Base-by-base conservation (phyloP, 2,888 invertebrate species). In the Drosophila niveifrons region DNA sequence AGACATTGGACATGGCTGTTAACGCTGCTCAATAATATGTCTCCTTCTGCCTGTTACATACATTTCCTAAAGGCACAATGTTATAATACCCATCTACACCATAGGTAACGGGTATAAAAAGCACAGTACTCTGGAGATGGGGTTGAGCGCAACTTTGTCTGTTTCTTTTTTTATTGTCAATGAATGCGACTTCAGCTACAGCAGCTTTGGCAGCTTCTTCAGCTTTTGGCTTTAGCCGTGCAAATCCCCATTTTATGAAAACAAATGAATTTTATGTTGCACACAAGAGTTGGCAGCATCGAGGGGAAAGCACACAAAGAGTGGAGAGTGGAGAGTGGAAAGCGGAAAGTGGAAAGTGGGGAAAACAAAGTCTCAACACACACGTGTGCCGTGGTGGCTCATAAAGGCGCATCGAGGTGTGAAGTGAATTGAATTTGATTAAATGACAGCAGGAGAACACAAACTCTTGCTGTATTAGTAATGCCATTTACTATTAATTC, bases 241-340 rank as follows among this genome's bases (percentile, higher is more conserved):
- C 69, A 87, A 89, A 89, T 82, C 85, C 85, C 43, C 63, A 50
- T 84, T 84, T 84, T 87, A 85, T 87, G 85, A 78, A 89, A 89
- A 89, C 88, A 85, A 85, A 85, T 89, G 82, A 81, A 81, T 84
- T 78, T 89, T 81, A 75, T 84, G 79, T 51, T 57, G 23, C 66
- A 64, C 52, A 8, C 13, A 47, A 39, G 57, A 34, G 15, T 34
- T 36, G 29, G 9, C 18, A 11, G n/a, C 4, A 1, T 9, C n/a
- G 0, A 4, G 13, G 29, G 17, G 17, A 13, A 9, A 11, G 7
- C 3, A 23, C 2, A 2, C n/a, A n/a, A n/a, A n/a, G 29, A 17
- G 3, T 9, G 43, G 28, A 10, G 28, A 10, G 3, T 7, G n/a
- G 23, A 15, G 15, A n/a, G 29, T 39, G 10, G 9, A n/a, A 34